phyloP scores from a whole-genome alignment of 1,140 invertebrate genomes.

The Hylaeus anthracinus region DNA sequence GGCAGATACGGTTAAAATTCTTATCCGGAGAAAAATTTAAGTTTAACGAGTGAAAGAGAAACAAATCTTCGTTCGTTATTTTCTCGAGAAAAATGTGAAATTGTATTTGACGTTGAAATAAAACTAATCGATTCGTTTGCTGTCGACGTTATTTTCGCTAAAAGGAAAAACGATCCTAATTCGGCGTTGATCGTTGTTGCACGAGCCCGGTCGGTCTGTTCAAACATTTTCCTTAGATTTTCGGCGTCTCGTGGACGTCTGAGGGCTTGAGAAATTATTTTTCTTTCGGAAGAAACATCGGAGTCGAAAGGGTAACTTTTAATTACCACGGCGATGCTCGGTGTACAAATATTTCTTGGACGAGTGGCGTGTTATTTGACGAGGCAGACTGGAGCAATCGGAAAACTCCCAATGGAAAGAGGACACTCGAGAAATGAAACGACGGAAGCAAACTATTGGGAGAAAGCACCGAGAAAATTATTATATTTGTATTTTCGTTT shows the following conservation, averaged over 20 bases:
- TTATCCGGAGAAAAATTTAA: too few species aligned
- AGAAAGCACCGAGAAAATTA: background rate
- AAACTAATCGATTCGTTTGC: too few species aligned
- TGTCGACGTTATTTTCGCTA: too few species aligned
- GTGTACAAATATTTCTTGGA: background rate
- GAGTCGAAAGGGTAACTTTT: background rate
- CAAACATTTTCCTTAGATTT: constrained; percentile 44
- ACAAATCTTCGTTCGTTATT: too few species aligned
- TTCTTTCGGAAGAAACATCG: constrained; percentile 10
- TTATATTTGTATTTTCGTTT: background rate
- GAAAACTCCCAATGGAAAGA: background rate
- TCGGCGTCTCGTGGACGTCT: background rate
- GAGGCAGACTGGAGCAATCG: background rate
- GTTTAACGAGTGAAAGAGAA: too few species aligned
- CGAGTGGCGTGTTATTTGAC: background rate
- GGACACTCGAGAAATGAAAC: background rate
- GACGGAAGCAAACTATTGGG: too few species aligned
- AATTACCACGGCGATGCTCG: background rate
- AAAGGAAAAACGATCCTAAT: background rate
- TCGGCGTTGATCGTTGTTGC: background rate
- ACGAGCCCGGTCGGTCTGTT: background rate
- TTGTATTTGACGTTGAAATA: too few species aligned
- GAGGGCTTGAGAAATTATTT: constrained; percentile 19
- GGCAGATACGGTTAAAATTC: too few species aligned
- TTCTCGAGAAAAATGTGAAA: too few species aligned